Evolutionary conservation across 2,113 vertebrate genomes (phyloP), one percentile per base, ranked within the genome.

Genomic region (Cephalopterus ornatus): DNA sequence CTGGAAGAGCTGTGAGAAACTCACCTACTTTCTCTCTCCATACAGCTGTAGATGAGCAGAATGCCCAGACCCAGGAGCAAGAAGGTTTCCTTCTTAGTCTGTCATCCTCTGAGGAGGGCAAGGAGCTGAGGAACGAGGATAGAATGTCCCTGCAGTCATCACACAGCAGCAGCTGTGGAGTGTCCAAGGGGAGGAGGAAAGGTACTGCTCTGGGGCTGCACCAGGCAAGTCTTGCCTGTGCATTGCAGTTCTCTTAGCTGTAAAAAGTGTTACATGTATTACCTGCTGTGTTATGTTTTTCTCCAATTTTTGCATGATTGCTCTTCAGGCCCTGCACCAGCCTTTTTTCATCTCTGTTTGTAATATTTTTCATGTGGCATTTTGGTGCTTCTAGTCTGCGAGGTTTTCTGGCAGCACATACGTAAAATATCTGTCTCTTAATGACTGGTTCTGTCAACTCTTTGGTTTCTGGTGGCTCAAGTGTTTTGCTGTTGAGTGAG

Each of bases 31-130:
- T 93, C 23, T 96, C 44, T 95, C 23, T 32, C 44, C 65, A 27
- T 91, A 46, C 96, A 99, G 99, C 99, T 37, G 99, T 99, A 39
- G 99, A 99, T 33, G 99, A 99, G 92, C 99, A 99, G 98, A 99
- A 99, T 0, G 99, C 99, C 49, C 99, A 99, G 97, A 99, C 99
- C 0, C 98, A 99, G 91, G 98, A 98, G 52, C 98, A 98, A 78
- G 97, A 98, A 79, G 97, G 98, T 7, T 99, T 99, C 71, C 88
- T 98, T 23, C 93, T 99, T 14, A 97, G 96, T 3, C 97, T 98
- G 0, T 95, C 98, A 1, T 95, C 98, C 19, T 91, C 98, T 32
- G 98, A 98, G 32, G 98, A 98, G 50, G 94, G 88, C 56, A 98
- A 96, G 62, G 98, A 98, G 35, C 89, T 90, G 67, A 97, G 95